These are phyloP conservation scores for Crotalus viridis DNA, from an alignment of 2,113 vertebrate genomes.

Conservation along the genomic window DNA sequence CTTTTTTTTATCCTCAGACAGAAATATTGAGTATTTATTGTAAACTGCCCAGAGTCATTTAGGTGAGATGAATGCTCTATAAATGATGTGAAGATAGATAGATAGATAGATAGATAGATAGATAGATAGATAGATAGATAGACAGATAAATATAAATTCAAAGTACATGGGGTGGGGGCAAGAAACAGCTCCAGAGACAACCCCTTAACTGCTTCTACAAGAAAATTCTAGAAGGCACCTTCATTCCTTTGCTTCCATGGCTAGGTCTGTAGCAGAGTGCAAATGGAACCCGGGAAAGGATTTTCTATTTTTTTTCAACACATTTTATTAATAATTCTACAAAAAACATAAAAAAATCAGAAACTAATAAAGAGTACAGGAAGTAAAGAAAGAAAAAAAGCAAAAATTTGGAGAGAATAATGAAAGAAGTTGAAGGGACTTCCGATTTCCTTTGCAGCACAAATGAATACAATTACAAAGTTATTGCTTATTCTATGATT, in stretches of 20 bases:
- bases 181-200: not conserved
- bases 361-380: not conserved
- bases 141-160: not conserved
- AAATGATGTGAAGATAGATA: no score
- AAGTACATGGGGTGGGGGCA: not conserved
- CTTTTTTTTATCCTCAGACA: slow-evolving; percentile 17
- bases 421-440: not conserved
- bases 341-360: not conserved
- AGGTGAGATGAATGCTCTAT: not conserved
- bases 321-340: not conserved
- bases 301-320: not conserved
- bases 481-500: not conserved
- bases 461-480: not conserved
- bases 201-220: no score
- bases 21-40: not conserved
- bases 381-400: not conserved
- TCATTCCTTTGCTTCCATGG: no score
- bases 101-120: no score
- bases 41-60: not conserved
- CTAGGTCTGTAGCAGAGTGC: not conserved
- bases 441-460: not conserved
- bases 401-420: not conserved
- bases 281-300: not conserved
- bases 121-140: no score
- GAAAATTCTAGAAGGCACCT: not conserved